Evolutionary conservation across 1,140 invertebrate species (phyloP), one percentile per base, ranked within the genome.

Genomic region (Formica selysi): DNA sequence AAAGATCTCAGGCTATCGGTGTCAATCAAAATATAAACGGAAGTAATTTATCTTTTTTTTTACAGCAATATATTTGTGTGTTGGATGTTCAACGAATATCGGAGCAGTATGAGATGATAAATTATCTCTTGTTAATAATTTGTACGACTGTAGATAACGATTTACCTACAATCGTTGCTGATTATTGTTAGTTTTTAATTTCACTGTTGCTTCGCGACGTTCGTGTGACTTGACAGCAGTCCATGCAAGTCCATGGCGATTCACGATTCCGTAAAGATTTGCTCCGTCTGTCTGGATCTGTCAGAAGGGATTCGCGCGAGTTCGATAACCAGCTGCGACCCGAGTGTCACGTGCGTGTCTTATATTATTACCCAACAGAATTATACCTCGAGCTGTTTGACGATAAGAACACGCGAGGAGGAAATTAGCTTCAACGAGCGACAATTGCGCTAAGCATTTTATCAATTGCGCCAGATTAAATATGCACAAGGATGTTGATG

Each of bases 381-480:
- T 32, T 32, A 76, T 64, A 32, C 13, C 4, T 22, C 26, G 26
- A 44, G 29, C 32, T 71, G 26, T 44, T n/a, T 11, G 19, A 3
- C n/a, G 19, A 61, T 54, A 13, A 19, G n/a, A 51, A 36, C 38
- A 57, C 44, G 19, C 61, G 41, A 36, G 11, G 36, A 59, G 51
- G 16, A 71, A 19, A 32, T 36, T 19, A 41, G 10, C 29, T 3
- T 36, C 29, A 48, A 78, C 26, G 32, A 51, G 29, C 44, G 61
- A 79, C 61, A 61, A 64, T 67, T 54, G 64, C 5, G 64, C 5
- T 1, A n/a, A 59, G 54, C 22, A n/a, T 73, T 74, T 44, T 48
- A 22, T n/a, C 54, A 74, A 48, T 36, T 61, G 26, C 6, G 19
- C 32, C 57, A 16, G 26, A 41, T 81, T 68, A 81, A 68, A 57